Conservation (phyloP, 2,888 invertebrate genomes). For the Brachypalpus laphriformis region DNA sequence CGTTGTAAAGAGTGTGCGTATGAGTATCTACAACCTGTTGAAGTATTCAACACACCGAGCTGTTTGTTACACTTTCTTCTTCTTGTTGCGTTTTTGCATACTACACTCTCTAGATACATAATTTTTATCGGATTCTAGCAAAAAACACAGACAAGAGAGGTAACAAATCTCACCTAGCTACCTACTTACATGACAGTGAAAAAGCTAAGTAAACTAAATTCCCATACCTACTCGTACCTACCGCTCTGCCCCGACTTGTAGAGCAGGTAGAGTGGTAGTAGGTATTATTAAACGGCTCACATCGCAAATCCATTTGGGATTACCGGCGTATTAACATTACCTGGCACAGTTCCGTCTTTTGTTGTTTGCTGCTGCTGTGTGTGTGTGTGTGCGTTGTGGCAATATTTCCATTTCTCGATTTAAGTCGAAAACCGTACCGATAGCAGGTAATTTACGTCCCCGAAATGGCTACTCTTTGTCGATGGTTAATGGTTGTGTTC, state of each 20-base stretch:
- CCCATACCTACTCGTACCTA: constrained; percentile 12
- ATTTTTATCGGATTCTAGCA: not conserved
- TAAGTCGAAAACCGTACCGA: constrained; percentile 22
- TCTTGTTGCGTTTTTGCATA: not conserved
- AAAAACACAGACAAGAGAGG: too few relatives aligned
- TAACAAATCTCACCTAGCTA: constrained; percentile 47
- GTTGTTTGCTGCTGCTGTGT: constrained; percentile 14
- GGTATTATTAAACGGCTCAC: constrained; percentile 52
- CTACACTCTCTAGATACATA: constrained; percentile 9
- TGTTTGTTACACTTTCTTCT: constrained; percentile 16
- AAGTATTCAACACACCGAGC: not conserved
- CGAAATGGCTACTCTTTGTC: constrained; percentile 21
- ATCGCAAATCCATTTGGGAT: constrained; percentile 65
- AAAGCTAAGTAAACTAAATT: constrained; percentile 21
- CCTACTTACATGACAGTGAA: constrained; percentile 49
- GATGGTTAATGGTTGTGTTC: constrained; percentile 24
- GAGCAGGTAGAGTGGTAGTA: not conserved
- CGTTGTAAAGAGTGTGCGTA: not conserved
- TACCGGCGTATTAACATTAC: constrained; percentile 50
- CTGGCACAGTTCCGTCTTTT: constrained; percentile 60
- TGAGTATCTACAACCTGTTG: not conserved
- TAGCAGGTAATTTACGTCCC: constrained; percentile 45
- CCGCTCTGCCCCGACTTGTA: not conserved
- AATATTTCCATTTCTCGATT: constrained; percentile 18
- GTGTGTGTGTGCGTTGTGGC: constrained; percentile 20